Percentiles rank a stretch among this genome's conserved stretches.
phyloP scores from a whole-genome alignment of 2,888 invertebrate species.

The Tenthredo amoena region DNA sequence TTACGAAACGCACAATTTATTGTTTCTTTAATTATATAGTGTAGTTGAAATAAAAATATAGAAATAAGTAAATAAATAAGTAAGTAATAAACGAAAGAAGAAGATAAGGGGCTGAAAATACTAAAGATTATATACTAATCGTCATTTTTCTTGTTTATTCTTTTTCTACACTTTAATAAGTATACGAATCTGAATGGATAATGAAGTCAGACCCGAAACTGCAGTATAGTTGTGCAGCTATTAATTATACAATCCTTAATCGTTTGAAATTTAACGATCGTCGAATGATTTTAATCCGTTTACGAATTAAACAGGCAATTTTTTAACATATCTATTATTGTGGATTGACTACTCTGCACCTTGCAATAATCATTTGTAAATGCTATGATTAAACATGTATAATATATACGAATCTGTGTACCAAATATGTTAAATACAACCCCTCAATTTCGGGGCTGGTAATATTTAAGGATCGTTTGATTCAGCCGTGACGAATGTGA shows the following conservation, averaged over 20 bases:
- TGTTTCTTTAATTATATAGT: background rate
- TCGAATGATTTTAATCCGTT: background rate
- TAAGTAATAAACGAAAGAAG: background rate
- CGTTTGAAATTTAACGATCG: background rate
- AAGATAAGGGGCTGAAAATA: background rate
- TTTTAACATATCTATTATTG: constrained; percentile 26
- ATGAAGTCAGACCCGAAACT: background rate
- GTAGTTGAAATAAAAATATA: background rate
- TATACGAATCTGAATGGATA: background rate
- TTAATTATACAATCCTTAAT: background rate
- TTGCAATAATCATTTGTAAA: constrained; percentile 25
- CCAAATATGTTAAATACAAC: no score
- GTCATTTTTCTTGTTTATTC: background rate
- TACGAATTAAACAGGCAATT: background rate
- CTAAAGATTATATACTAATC: background rate
- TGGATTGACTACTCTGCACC: constrained; percentile 2
- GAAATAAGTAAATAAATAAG: background rate
- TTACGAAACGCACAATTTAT: constrained; percentile 4
- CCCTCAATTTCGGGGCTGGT: no score
- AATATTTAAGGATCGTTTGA: no score
- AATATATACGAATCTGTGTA: background rate
- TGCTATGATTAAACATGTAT: background rate
- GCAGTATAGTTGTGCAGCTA: no score
- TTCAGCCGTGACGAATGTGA: no score
- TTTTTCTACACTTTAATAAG: background rate